Conservation (phyloP, 2,797 vertebrate genomes). For the Liasis olivaceus region DNA sequence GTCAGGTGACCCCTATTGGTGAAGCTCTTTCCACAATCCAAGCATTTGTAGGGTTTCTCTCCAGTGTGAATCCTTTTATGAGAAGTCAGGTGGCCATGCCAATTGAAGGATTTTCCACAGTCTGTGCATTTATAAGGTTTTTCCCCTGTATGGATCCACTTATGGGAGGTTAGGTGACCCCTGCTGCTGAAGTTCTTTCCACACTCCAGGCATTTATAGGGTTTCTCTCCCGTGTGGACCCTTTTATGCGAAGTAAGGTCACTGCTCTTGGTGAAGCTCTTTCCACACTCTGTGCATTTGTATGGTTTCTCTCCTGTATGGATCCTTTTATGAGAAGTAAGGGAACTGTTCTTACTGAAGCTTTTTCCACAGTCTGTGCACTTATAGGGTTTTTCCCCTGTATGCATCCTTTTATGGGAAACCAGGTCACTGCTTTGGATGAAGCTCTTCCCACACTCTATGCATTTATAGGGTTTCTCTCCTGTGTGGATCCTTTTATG, state of each 20-base stretch:
- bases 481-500: background rate
- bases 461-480: background rate
- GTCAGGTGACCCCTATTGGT: background rate
- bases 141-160: background rate
- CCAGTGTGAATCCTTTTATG: background rate
- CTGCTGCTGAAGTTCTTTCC: background rate
- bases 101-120: background rate
- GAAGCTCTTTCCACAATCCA: background rate
- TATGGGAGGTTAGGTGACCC: background rate
- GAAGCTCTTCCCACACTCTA: background rate
- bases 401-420: background rate
- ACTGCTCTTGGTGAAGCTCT: background rate
- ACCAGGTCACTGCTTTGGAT: fast-evolving
- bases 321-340: too few species aligned
- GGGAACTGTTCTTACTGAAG: background rate
- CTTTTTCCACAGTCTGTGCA: background rate
- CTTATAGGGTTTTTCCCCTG: background rate
- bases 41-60: background rate
- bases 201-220: background rate
- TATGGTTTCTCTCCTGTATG: too few species aligned
- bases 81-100: background rate
- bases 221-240: background rate
- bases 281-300: too few species aligned
- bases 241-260: background rate
- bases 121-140: background rate